Base-by-base conservation (phyloP, 2,113 vertebrate species). In the Muscicapa adusta region DNA sequence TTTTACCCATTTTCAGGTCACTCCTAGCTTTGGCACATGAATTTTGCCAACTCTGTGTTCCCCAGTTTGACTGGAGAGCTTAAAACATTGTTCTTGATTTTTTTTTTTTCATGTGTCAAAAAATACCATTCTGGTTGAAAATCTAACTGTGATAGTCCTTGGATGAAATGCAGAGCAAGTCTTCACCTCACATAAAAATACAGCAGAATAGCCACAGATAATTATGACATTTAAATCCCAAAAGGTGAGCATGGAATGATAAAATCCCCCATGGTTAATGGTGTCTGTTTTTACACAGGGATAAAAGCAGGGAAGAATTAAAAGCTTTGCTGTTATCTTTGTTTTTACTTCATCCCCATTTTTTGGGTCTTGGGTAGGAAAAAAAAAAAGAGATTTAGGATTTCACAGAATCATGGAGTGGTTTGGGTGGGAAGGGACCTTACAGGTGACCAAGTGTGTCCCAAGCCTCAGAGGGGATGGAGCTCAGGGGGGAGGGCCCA, bases 1-100 rank as follows among this genome's bases (percentile, higher is more conserved):
- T 77, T 45, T 51, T 11, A 8, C 14, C 12, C 1, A 54, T 40
- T 72, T 28, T 29, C 23, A 18, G 22, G 26, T 40, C 29, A 17
- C 45, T 40, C 2, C 0, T 47, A 43, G 20, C 38, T 66, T 43
- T 73, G 61, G 47, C 29, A 4, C 12, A 0, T 14, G 33, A n/a
- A 10, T 54, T 74, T 78, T 72, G n/a, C 88, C 47, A 45, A 0
- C 36, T 89, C 31, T 57, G 24, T 29, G n/a, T 34, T 77, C 28
- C 60, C 54, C 75, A 65, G 45, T 54, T 91, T 36, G 17, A 28
- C 38, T 70, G 0, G 0, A 67, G 33, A 67, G 12, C 22, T 34
- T 12, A 4, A 65, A 42, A 3, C 24, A 1, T 51, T 47, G 16
- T 50, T 84, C 60, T 80, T 14, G 6, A 5, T 51, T 79, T 79